These are phyloP conservation scores for Sinosuthora webbiana DNA, from an alignment of 2,113 vertebrate species.

Conservation along the genomic window DNA sequence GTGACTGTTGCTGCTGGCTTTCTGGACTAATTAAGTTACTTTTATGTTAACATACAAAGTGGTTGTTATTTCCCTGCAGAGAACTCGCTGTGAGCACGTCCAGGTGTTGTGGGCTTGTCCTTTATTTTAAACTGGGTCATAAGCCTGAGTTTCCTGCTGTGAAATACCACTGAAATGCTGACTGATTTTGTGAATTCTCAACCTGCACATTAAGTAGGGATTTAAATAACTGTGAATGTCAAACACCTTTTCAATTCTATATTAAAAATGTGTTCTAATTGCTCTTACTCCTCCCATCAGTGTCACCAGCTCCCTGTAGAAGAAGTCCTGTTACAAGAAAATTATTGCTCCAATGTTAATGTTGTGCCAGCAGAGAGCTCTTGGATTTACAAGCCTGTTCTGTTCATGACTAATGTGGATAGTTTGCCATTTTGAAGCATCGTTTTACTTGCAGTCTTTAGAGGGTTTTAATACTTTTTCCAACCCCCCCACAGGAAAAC, in stretches of 20 bases:
- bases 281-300: constrained; percentile 21
- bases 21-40: constrained; percentile 52
- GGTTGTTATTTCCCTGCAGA: constrained; percentile 45
- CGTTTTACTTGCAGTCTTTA: not conserved
- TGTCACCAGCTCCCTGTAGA: constrained; percentile 8
- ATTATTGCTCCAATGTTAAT: not conserved
- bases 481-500: constrained; percentile 80
- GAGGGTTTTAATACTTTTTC: not conserved
- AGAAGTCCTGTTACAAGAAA: constrained; percentile 16
- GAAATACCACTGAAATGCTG: constrained; percentile 25
- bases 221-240: constrained; percentile 44
- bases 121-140: constrained; percentile 36
- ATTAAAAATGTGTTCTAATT: constrained; percentile 24
- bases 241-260: constrained; percentile 24
- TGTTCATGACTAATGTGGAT: not conserved
- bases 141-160: constrained; percentile 27
- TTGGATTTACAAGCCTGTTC: not conserved
- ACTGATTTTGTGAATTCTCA: constrained; percentile 14
- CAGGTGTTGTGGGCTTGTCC: not conserved
- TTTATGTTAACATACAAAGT: constrained; percentile 25
- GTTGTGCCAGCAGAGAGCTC: constrained; percentile 46
- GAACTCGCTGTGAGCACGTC: not conserved
- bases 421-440: not conserved
- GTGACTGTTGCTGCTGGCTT: constrained; percentile 21
- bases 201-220: constrained; percentile 18